These are phyloP conservation scores for Austrolebias charrua DNA, from an alignment of 2,797 vertebrate species.

Conservation along the genomic window DNA sequence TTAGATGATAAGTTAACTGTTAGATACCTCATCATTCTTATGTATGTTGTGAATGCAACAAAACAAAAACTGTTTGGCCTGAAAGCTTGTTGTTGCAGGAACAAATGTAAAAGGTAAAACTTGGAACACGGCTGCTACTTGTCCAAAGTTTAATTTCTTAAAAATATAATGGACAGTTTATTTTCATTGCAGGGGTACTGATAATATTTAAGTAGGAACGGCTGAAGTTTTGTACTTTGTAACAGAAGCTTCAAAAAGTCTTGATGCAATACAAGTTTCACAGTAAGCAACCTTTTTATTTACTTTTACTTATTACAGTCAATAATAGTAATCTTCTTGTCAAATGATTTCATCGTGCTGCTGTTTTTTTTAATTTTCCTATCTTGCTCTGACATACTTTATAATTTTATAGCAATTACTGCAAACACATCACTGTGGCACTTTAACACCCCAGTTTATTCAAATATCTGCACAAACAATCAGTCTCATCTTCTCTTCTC, in stretches of 20 bases:
- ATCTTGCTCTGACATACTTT: background rate
- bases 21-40: background rate
- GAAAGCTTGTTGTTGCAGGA: background rate
- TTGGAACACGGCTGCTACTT: slow-evolving; percentile 19
- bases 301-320: background rate
- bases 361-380: background rate
- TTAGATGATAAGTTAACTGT: slow-evolving; percentile 1
- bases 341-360: background rate
- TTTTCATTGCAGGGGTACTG: background rate
- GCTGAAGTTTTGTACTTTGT: slow-evolving; percentile 1
- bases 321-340: slow-evolving; percentile 1
- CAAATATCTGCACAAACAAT: background rate
- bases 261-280: background rate
- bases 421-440: slow-evolving; percentile 20
- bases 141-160: background rate
- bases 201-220: slow-evolving; percentile 3
- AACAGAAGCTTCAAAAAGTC: background rate
- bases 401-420: slow-evolving; percentile 4
- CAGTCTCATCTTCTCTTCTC: background rate
- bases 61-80: slow-evolving; percentile 4
- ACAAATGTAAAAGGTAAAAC: slow-evolving; percentile 7
- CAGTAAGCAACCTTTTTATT: background rate
- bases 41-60: background rate
- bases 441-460: background rate
- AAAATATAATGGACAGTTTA: background rate